Percentiles rank a stretch among this genome's conserved stretches.
Evolutionary conservation across 2,888 invertebrate genomes (phyloP).

Genomic region (Heliconius aoede): DNA sequence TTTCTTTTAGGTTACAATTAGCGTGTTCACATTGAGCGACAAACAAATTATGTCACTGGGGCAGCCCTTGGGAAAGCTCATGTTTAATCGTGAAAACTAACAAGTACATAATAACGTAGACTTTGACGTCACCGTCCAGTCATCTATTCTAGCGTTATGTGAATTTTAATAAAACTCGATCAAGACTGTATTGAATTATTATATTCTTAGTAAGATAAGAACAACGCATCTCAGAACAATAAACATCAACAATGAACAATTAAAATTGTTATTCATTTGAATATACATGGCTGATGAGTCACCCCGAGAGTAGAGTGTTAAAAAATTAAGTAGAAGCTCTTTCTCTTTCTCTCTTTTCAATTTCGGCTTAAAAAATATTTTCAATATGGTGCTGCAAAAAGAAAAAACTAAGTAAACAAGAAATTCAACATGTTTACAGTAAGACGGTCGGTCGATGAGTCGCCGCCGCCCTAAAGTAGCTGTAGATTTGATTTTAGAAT

Average conservation of each 20-base stretch:
- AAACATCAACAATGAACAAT: background rate
- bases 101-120: constrained; percentile 25
- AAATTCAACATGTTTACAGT: no score
- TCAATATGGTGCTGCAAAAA: background rate
- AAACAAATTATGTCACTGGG: background rate
- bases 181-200: background rate
- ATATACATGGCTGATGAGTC: constrained; percentile 9
- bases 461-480: background rate
- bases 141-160: background rate
- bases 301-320: background rate
- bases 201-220: background rate
- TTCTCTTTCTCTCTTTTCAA: no score
- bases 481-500: background rate
- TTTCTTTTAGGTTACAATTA: constrained; percentile 15
- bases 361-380: background rate
- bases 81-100: constrained; percentile 22
- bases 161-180: background rate
- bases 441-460: background rate
- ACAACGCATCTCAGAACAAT: background rate
- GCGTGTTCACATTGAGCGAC: background rate
- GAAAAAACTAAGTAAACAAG: background rate
- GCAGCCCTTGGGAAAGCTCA: constrained; percentile 3
- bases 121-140: constrained; percentile 33
- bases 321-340: background rate
- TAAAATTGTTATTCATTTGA: background rate